Evolutionary conservation across 1,140 invertebrate species (phyloP).

Genomic region (Musca vetustissima): DNA sequence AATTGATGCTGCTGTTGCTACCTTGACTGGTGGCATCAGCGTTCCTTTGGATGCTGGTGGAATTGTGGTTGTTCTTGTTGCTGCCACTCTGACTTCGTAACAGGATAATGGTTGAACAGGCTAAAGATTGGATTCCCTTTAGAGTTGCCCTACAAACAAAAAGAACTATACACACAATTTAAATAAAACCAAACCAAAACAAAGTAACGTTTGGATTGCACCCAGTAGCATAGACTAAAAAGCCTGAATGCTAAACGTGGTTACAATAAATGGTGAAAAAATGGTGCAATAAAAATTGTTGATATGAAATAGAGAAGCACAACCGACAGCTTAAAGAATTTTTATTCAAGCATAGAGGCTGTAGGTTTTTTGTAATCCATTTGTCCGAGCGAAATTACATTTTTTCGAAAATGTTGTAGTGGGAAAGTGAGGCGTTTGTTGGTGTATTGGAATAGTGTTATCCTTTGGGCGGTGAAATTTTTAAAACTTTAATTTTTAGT

Average conservation of each 20-base stretch:
- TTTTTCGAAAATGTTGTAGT: no score
- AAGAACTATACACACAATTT: no score
- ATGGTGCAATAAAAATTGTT: slow-evolving; percentile 17
- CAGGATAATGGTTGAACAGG: slow-evolving; percentile 17
- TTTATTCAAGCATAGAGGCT: neutral
- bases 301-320: slow-evolving; percentile 12
- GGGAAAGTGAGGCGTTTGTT: no score
- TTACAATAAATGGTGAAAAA: neutral
- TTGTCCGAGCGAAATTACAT: no score
- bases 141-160: neutral
- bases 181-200: no score
- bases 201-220: neutral
- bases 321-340: neutral
- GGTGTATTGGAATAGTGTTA: no score
- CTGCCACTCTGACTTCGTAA: neutral
- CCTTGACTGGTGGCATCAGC: neutral
- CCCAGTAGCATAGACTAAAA: neutral
- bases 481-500: no score
- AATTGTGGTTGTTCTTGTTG: neutral
- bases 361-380: no score
- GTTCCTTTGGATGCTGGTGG: no score
- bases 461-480: no score
- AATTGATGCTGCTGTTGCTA: neutral
- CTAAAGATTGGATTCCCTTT: slow-evolving; percentile 18
- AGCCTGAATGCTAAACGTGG: slow-evolving; percentile 7